Conservation (phyloP, 2,113 vertebrate species). For the Dunckerocampus dactyliophorus region DNA sequence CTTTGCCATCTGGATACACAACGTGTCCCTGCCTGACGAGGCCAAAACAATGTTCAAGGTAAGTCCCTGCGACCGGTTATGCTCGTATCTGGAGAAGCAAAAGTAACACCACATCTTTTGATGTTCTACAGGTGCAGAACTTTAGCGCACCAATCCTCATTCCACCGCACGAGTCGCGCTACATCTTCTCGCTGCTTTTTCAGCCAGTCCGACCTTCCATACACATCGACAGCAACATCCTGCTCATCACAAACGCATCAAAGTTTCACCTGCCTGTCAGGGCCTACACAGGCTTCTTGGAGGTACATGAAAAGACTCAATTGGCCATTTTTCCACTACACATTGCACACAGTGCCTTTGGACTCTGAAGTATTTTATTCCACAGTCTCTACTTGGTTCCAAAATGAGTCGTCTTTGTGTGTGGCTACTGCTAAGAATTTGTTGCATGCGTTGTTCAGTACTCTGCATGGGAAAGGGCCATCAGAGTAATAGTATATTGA, state of each 20-base stretch:
- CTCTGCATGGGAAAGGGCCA: not conserved
- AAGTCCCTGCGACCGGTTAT: conserved; percentile 30
- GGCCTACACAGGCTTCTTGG: conserved; percentile 95
- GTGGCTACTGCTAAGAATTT: too few relatives aligned
- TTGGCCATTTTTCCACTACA: not conserved
- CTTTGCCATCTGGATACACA: conserved; percentile 89
- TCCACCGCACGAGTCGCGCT: conserved; percentile 85
- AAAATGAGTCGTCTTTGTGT: too few relatives aligned
- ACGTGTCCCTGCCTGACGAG: conserved; percentile 88
- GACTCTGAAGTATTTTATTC: too few relatives aligned
- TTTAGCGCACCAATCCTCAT: conserved; percentile 89
- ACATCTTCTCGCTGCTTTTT: conserved; percentile 93
- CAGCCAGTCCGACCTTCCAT: conserved; percentile 87
- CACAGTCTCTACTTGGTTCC: too few relatives aligned
- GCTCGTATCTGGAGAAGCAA: not conserved
- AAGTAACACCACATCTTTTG: not conserved
- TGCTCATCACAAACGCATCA: conserved; percentile 95
- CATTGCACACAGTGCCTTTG: not conserved
- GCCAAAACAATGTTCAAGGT: conserved; percentile 91
- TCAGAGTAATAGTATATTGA: not conserved
- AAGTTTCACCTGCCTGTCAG: conserved; percentile 95
- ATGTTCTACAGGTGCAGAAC: conserved; percentile 82
- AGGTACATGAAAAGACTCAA: conserved; percentile 68
- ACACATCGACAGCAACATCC: conserved; percentile 93
- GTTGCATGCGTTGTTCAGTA: too few relatives aligned